Base-by-base conservation (phyloP, 2,113 vertebrate species). In the Phyllostomus discolor region DNA sequence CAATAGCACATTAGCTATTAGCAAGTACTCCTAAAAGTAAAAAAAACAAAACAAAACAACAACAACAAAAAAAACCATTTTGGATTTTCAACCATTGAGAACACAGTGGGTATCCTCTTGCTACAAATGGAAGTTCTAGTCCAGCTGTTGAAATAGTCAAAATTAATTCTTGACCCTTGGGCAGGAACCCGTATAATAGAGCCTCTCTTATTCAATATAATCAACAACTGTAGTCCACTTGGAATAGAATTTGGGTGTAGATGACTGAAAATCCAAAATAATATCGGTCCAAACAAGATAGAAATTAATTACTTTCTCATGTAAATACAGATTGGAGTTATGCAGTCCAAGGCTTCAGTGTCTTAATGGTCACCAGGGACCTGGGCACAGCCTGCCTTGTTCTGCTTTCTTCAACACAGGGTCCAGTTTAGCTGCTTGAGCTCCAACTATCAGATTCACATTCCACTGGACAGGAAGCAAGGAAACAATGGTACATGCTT, bases 141-240 rank as follows among this genome's bases (percentile, higher is more conserved):
- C 54, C 70, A 81, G 85, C 84, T 88, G 57, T 10, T 62, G 7
- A 78, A 92, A 70, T 8, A 33, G 41, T 75, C 41, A 38, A 28
- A 92, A 87, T 83, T 50, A 90, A 80, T 59, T 83, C 88, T 67
- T 59, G 70, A 69, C 67, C 70, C 54, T 28, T 50, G 22, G 35
- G 66, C 38, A 89, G 50, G 20, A 26, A 28, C 15, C 90, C 46
- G 28, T 80, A 19, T 10, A 85, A 90, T 0, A 88, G 24, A 91
- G 41, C 8, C 38, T 92, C 43, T 87, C 54, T 87, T 84, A 78
- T 43, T 43, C 64, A 64, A 88, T 9, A 89, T 17, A 73, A 92
- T 48, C 64, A 62, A 67, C 22, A 64, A 66, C 75, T 95, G 28
- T 31, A 83, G 38, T 70, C 59, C 10, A 95, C 0, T 1, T 81